Evolutionary conservation across 2,888 invertebrate genomes (phyloP).

Genomic region (Drosophila recens): DNA sequence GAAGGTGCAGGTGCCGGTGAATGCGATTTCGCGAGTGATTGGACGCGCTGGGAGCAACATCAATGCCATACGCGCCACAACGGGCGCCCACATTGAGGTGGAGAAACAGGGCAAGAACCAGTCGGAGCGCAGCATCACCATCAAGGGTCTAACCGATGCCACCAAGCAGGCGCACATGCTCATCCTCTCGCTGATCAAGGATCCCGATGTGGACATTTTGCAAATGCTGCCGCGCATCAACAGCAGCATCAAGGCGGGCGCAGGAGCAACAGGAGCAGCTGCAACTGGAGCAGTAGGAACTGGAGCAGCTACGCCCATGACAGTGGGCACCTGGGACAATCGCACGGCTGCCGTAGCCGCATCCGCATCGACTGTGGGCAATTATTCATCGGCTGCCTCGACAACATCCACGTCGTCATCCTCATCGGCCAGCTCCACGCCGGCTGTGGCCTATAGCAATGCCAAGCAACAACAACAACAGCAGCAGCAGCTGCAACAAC

Average conservation of each 20-base stretch:
- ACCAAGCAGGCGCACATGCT: constrained; percentile 96
- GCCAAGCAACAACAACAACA: constrained; percentile 38
- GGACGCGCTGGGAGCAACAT: constrained; percentile 99
- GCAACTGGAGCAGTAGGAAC: constrained; percentile 13
- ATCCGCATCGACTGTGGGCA: constrained; percentile 47
- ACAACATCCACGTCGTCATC: constrained; percentile 76
- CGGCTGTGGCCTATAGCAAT: constrained; percentile 59
- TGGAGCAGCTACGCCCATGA: constrained; percentile 49
- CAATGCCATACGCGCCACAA: constrained; percentile 98
- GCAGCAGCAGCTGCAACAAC: constrained; percentile 27
- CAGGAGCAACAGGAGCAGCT: constrained; percentile 12
- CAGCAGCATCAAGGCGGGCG: constrained; percentile 81
- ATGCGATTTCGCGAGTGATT: constrained; percentile 98
- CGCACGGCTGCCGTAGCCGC: constrained; percentile 72
- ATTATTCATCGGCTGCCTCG: constrained; percentile 73
- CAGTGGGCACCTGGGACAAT: constrained; percentile 85
- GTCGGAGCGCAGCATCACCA: constrained; percentile 97
- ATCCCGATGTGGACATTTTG: constrained; percentile 96
- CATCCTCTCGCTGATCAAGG: constrained; percentile 96
- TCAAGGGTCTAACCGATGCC: constrained; percentile 96
- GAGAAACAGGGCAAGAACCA: constrained; percentile 98
- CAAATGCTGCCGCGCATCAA: constrained; percentile 90
- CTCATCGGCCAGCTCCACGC: constrained; percentile 71
- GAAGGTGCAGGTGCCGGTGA: constrained; percentile 97
- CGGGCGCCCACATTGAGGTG: constrained; percentile 99